Percentiles rank a stretch among this genome's conserved stretches.
Evolutionary conservation across 2,797 vertebrate species (phyloP).

Genomic region (Merluccius polli): DNA sequence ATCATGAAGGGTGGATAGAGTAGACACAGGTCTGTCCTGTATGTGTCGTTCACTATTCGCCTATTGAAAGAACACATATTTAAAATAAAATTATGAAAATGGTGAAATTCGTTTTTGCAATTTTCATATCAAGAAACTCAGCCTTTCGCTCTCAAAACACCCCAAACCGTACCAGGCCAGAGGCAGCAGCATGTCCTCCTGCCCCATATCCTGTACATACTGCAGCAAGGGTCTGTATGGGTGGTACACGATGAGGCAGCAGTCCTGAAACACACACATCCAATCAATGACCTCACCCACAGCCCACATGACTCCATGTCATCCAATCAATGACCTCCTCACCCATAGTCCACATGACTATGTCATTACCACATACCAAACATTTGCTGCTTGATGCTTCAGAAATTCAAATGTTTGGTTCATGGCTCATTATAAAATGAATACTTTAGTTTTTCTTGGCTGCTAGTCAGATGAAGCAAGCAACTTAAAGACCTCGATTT

Average conservation of each 20-base stretch:
- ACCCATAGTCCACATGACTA: no score
- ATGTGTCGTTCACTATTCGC: conserved; percentile 99
- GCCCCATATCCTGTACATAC: conserved; percentile 99
- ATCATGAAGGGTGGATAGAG: conserved; percentile 99
- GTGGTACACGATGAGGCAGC: conserved; percentile 99
- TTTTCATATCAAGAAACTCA: neutral
- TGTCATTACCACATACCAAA: no score
- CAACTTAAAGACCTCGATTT: no score
- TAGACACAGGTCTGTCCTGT: conserved; percentile 96
- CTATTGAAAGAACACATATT: conserved; percentile 59
- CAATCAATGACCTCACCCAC: neutral
- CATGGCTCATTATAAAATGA: no score
- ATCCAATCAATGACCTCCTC: neutral
- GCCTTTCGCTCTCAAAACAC: neutral
- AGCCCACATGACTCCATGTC: neutral
- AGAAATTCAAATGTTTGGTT: no score
- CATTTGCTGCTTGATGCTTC: no score
- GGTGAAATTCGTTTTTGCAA: neutral
- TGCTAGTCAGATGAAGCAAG: no score
- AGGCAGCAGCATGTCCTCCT: conserved; percentile 98
- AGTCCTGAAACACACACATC: conserved; percentile 79
- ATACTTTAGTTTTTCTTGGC: no score
- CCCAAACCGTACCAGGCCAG: conserved; percentile 85
- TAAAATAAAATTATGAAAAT: neutral
- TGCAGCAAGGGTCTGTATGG: conserved; percentile 97